phyloP scores from a whole-genome alignment of 2,888 invertebrate species.

The Drosophila neonasuta region DNA sequence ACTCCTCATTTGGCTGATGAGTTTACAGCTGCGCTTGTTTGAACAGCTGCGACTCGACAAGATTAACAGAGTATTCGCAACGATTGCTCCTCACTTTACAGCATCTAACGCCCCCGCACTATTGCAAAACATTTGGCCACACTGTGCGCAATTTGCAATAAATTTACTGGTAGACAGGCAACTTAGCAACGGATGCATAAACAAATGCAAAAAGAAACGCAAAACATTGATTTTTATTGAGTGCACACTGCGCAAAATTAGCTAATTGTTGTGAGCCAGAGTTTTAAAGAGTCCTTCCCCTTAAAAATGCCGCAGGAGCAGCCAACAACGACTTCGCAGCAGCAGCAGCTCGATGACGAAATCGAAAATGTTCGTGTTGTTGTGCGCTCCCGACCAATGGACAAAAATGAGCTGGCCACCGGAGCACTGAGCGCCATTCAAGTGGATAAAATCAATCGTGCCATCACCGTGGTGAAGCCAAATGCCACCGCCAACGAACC shows the following conservation, averaged over 20 bases:
- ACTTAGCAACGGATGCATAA: constrained; percentile 65
- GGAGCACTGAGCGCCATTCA: constrained; percentile 88
- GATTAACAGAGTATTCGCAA: background rate
- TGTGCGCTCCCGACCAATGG: constrained; percentile 96
- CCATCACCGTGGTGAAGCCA: constrained; percentile 90
- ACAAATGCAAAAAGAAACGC: constrained; percentile 63
- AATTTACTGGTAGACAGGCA: constrained; percentile 29
- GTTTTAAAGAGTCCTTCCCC: background rate
- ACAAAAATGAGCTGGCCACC: constrained; percentile 90
- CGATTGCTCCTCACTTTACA: constrained; percentile 15
- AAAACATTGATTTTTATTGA: constrained; percentile 34
- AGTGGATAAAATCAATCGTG: constrained; percentile 89
- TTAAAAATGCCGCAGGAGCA: constrained; percentile 71
- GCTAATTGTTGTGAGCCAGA: constrained; percentile 6
- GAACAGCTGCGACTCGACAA: background rate
- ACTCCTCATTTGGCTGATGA: background rate
- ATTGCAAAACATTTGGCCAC: constrained; percentile 22
- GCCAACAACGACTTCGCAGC: constrained; percentile 29
- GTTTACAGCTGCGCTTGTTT: background rate
- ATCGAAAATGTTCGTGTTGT: constrained; percentile 98
- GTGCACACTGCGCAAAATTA: constrained; percentile 17
- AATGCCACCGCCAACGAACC: constrained; percentile 88
- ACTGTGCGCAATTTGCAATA: constrained; percentile 39
- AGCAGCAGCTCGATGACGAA: constrained; percentile 85
- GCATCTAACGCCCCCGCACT: constrained; percentile 32